Evolutionary conservation across 2,888 invertebrate genomes (phyloP).

Genomic region (Lasioglossum zephyrum): DNA sequence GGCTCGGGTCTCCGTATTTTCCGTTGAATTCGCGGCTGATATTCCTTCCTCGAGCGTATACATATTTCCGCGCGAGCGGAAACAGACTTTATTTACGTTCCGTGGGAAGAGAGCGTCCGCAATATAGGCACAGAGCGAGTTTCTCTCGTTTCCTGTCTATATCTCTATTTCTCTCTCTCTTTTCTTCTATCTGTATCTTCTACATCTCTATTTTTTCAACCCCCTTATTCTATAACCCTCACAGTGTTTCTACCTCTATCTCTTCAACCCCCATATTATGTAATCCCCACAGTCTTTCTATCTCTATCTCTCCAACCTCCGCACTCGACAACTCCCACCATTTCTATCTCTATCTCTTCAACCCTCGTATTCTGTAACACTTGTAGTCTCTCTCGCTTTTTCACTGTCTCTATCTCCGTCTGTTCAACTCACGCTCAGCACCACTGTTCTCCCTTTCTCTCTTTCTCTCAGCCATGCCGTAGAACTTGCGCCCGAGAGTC

Average conservation of each 20-base stretch:
- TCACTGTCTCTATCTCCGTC: neutral
- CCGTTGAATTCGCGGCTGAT: neutral
- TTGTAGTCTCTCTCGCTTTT: neutral
- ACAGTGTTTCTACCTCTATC: too few species aligned
- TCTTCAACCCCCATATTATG: too few species aligned
- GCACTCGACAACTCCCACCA: too few species aligned
- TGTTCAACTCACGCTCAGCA: neutral
- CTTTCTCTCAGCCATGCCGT: neutral
- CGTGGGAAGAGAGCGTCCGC: neutral
- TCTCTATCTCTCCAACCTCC: too few species aligned
- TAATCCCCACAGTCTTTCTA: too few species aligned
- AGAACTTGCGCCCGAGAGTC: constrained; percentile 29
- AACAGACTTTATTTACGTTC: constrained; percentile 24
- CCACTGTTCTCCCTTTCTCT: neutral
- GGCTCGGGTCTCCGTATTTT: neutral
- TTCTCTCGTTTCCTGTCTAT: neutral
- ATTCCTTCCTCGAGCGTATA: neutral
- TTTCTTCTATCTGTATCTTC: too few species aligned
- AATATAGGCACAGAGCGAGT: constrained; percentile 4
- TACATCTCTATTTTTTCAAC: too few species aligned
- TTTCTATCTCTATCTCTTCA: too few species aligned
- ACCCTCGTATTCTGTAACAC: too few species aligned
- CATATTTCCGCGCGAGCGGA: constrained; percentile 14
- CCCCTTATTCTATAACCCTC: too few species aligned
- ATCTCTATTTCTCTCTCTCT: too few species aligned